Percentiles rank a stretch among this genome's conserved stretches.
These are phyloP conservation scores for Manis javanica DNA, from an alignment of 2,797 vertebrate genomes.

Conservation along the genomic window DNA sequence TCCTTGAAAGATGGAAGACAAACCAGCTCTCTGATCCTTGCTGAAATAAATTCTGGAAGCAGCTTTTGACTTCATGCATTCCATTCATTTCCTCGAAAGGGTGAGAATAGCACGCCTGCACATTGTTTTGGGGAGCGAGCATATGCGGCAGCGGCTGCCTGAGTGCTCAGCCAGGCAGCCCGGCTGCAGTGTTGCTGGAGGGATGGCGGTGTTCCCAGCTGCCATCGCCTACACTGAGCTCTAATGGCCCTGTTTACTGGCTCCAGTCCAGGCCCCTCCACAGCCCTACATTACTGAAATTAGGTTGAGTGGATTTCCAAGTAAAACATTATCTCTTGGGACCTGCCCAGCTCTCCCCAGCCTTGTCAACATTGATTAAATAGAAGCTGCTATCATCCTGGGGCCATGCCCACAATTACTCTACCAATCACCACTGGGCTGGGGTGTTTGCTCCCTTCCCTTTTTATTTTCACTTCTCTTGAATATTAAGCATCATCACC, in stretches of 20 bases:
- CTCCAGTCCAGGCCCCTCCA: constrained; percentile 85
- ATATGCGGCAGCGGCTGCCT: constrained; percentile 76
- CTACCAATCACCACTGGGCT: constrained; percentile 82
- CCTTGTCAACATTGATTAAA: constrained; percentile 90
- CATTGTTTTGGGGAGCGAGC: constrained; percentile 80
- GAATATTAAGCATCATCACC: constrained; percentile 81
- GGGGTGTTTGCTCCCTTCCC: constrained; percentile 78
- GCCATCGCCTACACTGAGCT: constrained; percentile 75
- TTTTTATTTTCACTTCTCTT: constrained; percentile 80
- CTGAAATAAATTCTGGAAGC: constrained; percentile 39
- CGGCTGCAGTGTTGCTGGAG: constrained; percentile 72
- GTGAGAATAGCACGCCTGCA: constrained; percentile 48
- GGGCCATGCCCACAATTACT: constrained; percentile 84
- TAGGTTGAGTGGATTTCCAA: constrained; percentile 90
- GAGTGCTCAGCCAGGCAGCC: constrained; percentile 69
- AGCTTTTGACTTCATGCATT: constrained; percentile 60
- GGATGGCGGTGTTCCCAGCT: constrained; percentile 85
- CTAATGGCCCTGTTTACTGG: constrained; percentile 86
- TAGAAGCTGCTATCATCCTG: constrained; percentile 86
- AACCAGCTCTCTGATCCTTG: not conserved
- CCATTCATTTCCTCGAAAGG: constrained; percentile 81
- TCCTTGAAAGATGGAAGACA: not conserved
- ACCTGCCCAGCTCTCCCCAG: constrained; percentile 86
- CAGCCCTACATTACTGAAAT: constrained; percentile 89
- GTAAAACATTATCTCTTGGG: constrained; percentile 89